Evolutionary conservation across 2,113 vertebrate species (phyloP).

Genomic region (Centrocercus urophasianus): DNA sequence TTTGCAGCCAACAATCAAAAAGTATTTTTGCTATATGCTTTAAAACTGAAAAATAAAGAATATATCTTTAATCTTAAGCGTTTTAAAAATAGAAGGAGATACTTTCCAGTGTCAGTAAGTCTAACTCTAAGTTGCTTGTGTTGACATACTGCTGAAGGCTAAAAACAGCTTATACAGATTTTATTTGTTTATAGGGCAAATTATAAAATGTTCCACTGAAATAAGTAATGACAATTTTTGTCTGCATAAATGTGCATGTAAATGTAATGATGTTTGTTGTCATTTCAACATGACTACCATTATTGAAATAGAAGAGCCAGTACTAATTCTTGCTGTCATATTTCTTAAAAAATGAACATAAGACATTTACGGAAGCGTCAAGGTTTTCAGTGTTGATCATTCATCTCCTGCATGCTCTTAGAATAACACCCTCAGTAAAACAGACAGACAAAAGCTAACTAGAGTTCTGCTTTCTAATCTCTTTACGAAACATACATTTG

Average conservation of each 20-base stretch:
- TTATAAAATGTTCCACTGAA: conserved; percentile 82
- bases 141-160: conserved; percentile 76
- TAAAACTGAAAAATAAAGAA: conserved; percentile 46
- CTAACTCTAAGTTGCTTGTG: conserved; percentile 66
- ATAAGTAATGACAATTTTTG: conserved; percentile 85
- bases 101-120: conserved; percentile 67
- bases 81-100: conserved; percentile 69
- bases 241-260: conserved; percentile 79
- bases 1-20: conserved; percentile 45
- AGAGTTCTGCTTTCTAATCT: conserved; percentile 84
- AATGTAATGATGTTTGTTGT: conserved; percentile 82
- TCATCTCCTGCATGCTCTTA: conserved; percentile 76
- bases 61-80: conserved; percentile 72
- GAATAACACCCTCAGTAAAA: conserved; percentile 80
- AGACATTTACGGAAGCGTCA: conserved; percentile 81
- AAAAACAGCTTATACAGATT: conserved; percentile 81
- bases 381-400: conserved; percentile 83
- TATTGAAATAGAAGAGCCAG: conserved; percentile 82
- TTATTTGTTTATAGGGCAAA: conserved; percentile 78
- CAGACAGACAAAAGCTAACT: conserved; percentile 82
- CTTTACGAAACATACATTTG: conserved; percentile 79
- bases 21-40: conserved; percentile 39
- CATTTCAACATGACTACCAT: conserved; percentile 81
- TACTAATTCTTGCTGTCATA: conserved; percentile 83
- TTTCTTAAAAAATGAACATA: conserved; percentile 80